A percentile compares a stretch with the other conserved stretches of the same genome.
These are phyloP conservation scores for Rallus crepitans DNA, from an alignment of 2,797 vertebrate species.

Conservation along the genomic window DNA sequence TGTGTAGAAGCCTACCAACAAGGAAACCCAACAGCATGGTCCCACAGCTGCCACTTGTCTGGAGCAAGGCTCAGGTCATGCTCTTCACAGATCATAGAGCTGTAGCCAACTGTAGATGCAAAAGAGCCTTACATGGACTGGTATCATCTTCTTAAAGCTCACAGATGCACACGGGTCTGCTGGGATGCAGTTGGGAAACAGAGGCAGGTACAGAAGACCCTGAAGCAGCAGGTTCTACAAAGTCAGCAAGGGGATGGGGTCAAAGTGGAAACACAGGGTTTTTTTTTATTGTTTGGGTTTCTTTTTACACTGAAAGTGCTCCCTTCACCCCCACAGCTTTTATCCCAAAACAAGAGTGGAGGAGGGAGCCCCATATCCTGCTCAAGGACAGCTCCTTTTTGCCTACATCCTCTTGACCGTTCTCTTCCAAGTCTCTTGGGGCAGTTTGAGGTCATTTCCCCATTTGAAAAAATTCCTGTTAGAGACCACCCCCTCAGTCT, in stretches of 20 bases:
- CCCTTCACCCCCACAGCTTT: neutral
- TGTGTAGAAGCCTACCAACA: neutral
- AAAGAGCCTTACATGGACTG: neutral
- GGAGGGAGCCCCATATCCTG: neutral
- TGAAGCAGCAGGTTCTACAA: neutral
- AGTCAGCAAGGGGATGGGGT: neutral
- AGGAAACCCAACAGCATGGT: neutral
- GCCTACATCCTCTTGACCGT: neutral
- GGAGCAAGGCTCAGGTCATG: neutral
- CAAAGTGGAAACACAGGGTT: fast-evolving
- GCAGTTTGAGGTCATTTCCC: neutral
- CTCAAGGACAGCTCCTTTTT: neutral
- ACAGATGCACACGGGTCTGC: fast-evolving
- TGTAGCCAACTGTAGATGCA: neutral
- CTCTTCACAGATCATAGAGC: neutral
- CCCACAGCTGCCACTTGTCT: neutral
- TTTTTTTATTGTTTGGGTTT: fast-evolving
- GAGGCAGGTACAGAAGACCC: neutral
- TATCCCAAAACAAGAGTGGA: neutral
- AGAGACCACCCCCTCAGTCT: neutral
- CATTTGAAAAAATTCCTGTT: neutral
- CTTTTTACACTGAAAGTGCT: neutral
- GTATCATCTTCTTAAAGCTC: neutral
- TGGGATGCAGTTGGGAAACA: neutral
- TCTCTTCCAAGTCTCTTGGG: neutral